Base-by-base conservation (phyloP, 2,113 vertebrate species). In the Proterorhinus semilunaris region DNA sequence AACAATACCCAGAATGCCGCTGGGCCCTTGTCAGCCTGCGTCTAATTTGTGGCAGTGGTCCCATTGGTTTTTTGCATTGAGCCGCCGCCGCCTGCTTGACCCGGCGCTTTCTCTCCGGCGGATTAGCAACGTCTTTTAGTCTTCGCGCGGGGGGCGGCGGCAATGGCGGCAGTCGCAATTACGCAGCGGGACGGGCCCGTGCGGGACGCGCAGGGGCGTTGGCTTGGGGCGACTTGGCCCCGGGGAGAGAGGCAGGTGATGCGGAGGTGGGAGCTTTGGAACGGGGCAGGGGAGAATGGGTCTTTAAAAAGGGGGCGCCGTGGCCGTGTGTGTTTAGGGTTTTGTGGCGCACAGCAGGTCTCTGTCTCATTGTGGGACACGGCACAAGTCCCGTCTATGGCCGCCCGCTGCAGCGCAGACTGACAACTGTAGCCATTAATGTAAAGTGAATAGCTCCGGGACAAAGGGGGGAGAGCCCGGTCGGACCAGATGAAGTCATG, bases 11-110 rank as follows among this genome's bases (percentile, higher is more conserved):
- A 89, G 80, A 84, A 84, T 86, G 83, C 86, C 27, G 75, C 59
- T 42, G 79, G 88, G 82, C 83, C 55, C 86, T 86, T 90, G 91
- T 91, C 86, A 80, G 74, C 80, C 78, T 72, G 76, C 84, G 53
- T 83, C 86, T 89, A 91, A 92, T 91, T 91, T 91, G 91, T 87
- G 90, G 87, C 90, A 69, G 79, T 67, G 76, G 82, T 84, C 87
- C 81, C 78, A 55, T 55, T 55, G 68, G 62, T 82, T 81, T 82
- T 81, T 79, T 88, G 86, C 90, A 91, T 91, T 86, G 85, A 86
- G 79, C 71, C 71, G 59, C 70, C 44, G 85, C 70, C 76, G 86
- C 84, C 81, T 81, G 89, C 84, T 89, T 90, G 90, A 93, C 91
- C 89, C 63, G 81, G 17, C 59, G 75, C 68, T 76, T 87, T 87